These are phyloP conservation scores for Conus betulinus DNA, from an alignment of 1,140 invertebrate genomes.

Conservation along the genomic window DNA sequence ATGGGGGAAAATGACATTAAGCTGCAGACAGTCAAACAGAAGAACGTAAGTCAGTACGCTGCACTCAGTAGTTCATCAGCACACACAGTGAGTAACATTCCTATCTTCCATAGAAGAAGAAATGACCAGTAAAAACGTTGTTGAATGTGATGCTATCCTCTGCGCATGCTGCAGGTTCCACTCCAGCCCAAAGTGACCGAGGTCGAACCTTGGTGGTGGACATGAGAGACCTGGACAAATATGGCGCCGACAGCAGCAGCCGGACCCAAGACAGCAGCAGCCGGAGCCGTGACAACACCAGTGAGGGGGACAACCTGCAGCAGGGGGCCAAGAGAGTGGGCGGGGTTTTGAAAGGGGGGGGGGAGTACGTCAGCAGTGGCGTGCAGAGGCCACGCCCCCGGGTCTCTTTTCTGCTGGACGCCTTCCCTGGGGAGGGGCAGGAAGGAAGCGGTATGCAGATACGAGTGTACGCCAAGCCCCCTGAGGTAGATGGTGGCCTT, in stretches of 20 bases:
- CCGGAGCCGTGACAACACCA: neutral
- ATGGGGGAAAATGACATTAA: no score
- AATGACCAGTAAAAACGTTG: no score
- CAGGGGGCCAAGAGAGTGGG: neutral
- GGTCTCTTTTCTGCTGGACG: conserved; percentile 16
- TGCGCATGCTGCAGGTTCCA: neutral
- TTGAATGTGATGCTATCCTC: no score
- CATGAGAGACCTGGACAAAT: conserved; percentile 21
- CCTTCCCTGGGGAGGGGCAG: neutral
- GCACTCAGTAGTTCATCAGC: no score
- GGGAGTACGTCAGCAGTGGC: neutral
- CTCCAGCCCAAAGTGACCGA: neutral
- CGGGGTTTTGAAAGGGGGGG: conserved; percentile 18
- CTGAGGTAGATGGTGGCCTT: neutral
- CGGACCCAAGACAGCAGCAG: neutral
- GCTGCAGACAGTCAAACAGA: no score
- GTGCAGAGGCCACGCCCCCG: conserved; percentile 11
- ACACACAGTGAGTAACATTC: no score
- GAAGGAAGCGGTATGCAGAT: neutral
- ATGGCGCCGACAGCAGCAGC: neutral
- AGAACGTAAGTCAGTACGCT: no score
- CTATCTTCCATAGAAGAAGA: no score
- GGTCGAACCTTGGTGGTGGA: conserved; percentile 8
- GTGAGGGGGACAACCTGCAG: neutral
- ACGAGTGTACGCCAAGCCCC: neutral